Evolutionary conservation across 2,113 vertebrate genomes (phyloP), one percentile per base, ranked within the genome.

Genomic region (Neopipo cinnamomea): DNA sequence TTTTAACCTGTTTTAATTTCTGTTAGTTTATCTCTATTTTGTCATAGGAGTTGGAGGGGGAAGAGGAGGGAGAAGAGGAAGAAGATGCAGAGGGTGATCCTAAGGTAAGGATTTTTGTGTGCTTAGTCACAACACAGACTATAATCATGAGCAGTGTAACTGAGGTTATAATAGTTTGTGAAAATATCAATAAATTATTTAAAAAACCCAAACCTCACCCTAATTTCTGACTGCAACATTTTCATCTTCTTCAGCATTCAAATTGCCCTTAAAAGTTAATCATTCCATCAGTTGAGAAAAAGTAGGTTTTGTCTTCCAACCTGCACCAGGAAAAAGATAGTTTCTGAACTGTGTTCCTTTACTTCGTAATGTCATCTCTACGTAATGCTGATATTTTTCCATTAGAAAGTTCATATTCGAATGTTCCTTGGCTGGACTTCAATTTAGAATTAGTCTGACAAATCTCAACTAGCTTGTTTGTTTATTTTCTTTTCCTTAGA

Each of bases 21-120:
- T 97, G 93, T 97, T 91, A 87, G 61, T 74, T 94, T 86, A 73
- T 88, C 19, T 78, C 93, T 73, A 92, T 96, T 96, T 58, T 89
- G 35, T 91, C 77, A 91, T 96, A 99, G 99, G 99, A 99, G 74
- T 97, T 99, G 93, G 99, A 99, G 88, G 99, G 98, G 35, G 98
- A 99, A 35, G 99, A 99, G 49, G 99, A 99, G 71, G 99, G 98
- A 58, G 99, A 99, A 66, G 99, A 99, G 4, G 99, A 99, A 2
- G 99, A 99, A 1, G 99, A 99, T 74, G 98, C 98, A 49, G 98
- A 99, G 41, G 93, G 94, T 67, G 98, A 98, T 89, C 98, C 98
- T 73, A 99, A 98, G 98, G 99, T 99, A 76, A 88, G 98, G 93
- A 58, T 59, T 28, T 80, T 6, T 14, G n/a, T 61, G 6, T 82